Base-by-base conservation (phyloP, 2,113 vertebrate genomes). In the Sitta europaea region DNA sequence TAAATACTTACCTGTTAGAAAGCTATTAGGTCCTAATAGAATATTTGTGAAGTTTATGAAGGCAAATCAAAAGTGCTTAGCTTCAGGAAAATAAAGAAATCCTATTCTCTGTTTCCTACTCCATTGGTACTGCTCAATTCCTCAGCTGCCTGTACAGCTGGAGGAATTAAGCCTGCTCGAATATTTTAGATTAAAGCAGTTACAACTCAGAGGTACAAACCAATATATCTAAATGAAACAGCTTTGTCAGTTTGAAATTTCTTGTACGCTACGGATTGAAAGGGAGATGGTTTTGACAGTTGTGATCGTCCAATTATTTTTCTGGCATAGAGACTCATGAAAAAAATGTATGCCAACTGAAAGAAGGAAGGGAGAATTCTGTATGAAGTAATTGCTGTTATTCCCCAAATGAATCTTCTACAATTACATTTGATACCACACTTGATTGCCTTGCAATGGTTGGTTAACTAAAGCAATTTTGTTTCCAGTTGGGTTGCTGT, bases 391-490 rank as follows among this genome's bases (percentile, higher is more conserved):
- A 96, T 97, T 97, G 90, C 94, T 97, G 29, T 91, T 96, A 97
- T 97, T 98, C 95, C 95, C 92, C 70, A 91, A 95, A 90, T 92
- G 81, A 74, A 92, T 98, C 94, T 91, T 97, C 97, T 95, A 92
- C 97, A 95, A 92, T 97, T 97, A 88, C 79, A 68, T 97, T 97
- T 97, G 95, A 97, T 97, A 91, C 95, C 83, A 90, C 67, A 83
- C 96, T 97, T 97, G 96, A 98, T 97, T 98, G 96, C 86, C 38
- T 91, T 97, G 97, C 65, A 94, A 97, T 97, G 97, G 97, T 97
- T 98, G 97, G 97, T 98, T 98, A 98, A 97, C 93, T 96, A 90
- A 97, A 97, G 87, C 90, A 98, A 97, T 98, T 98, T 98, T 92
- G 43, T 96, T 97, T 96, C 86, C 89, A 97, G 53, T 95, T 95